These are phyloP conservation scores for Neoniphon sammara DNA, from an alignment of 2,797 vertebrate genomes.

Conservation along the genomic window DNA sequence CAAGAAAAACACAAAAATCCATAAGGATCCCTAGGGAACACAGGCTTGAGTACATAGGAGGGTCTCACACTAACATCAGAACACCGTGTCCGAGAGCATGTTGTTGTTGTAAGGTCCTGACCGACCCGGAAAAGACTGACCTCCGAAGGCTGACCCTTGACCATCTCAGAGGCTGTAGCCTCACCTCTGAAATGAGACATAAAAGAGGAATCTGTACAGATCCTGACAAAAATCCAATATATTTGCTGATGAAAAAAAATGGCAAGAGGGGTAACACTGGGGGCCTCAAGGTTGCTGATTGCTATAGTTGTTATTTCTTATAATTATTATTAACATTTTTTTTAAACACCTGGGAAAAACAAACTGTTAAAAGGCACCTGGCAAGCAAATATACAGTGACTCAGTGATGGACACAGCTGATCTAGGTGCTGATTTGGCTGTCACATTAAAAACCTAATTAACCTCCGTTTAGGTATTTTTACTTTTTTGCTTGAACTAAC, in stretches of 20 bases:
- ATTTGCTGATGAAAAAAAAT: not conserved
- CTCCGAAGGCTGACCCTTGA: slow-evolving; percentile 18
- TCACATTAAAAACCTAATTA: no score
- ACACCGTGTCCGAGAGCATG: not conserved
- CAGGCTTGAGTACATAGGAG: not conserved
- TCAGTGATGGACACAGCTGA: no score
- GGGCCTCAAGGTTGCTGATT: no score
- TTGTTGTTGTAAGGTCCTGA: slow-evolving; percentile 19
- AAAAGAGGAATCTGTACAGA: not conserved
- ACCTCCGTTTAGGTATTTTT: no score
- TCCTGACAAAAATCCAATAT: not conserved
- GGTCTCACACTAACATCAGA: not conserved
- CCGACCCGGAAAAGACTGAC: not conserved
- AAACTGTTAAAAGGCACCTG: no score
- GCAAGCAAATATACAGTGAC: no score
- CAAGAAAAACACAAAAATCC: not conserved
- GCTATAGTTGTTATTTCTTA: no score
- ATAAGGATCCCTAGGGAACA: not conserved
- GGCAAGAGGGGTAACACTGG: not conserved
- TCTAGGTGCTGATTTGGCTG: no score
- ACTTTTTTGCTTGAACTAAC: not conserved
- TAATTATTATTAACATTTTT: no score
- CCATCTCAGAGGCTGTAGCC: slow-evolving; percentile 1
- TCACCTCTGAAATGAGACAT: not conserved
- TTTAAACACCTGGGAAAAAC: no score